These are phyloP conservation scores for Etheostoma cragini DNA, from an alignment of 2,113 vertebrate species.

Conservation along the genomic window DNA sequence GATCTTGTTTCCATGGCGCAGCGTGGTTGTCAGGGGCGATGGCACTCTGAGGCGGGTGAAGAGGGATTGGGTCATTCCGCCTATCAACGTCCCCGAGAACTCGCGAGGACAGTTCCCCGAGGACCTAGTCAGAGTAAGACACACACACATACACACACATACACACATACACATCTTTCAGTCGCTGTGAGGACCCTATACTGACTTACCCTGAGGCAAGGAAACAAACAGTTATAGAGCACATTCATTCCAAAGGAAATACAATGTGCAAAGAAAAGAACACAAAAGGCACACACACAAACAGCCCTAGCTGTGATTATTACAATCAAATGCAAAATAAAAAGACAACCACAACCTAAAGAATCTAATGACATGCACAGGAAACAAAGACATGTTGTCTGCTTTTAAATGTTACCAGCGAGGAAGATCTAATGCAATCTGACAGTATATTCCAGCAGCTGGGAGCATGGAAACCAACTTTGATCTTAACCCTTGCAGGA, in stretches of 20 bases:
- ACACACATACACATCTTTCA: constrained; percentile 9
- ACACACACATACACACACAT: constrained; percentile 29
- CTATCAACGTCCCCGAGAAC: constrained; percentile 97
- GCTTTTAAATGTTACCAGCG: not conserved
- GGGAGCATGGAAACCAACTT: not conserved
- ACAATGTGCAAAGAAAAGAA: not conserved
- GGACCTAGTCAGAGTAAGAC: constrained; percentile 94
- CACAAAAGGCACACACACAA: not conserved
- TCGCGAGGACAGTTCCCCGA: constrained; percentile 96
- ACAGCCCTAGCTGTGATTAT: not conserved
- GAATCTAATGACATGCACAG: not conserved
- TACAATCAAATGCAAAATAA: not conserved
- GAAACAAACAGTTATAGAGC: not conserved
- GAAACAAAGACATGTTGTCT: not conserved
- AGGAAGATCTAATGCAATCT: constrained; percentile 1
- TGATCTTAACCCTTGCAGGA: constrained; percentile 1
- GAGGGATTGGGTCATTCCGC: constrained; percentile 99
- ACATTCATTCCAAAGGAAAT: not conserved
- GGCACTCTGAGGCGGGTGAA: constrained; percentile 91
- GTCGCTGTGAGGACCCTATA: not conserved
- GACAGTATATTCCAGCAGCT: constrained; percentile 12
- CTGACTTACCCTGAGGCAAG: not conserved
- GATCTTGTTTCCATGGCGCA: constrained; percentile 91
- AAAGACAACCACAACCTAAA: not conserved
- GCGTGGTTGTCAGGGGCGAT: constrained; percentile 82